Conservation (phyloP, 2,888 invertebrate genomes). For the Odontothrips loti region DNA sequence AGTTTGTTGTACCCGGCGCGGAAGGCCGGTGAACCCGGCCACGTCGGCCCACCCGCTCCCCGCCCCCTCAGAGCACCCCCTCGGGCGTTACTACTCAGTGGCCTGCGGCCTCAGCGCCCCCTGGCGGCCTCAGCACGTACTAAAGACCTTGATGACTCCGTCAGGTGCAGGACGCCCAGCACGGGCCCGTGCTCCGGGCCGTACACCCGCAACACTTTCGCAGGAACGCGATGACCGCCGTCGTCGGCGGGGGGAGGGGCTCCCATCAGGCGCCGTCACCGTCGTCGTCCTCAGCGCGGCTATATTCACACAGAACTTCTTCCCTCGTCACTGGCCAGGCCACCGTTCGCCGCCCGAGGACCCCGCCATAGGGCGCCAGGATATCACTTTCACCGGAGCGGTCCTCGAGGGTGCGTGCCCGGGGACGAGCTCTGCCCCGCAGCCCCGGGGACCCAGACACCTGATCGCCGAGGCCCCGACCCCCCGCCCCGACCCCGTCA, state of each 20-base stretch:
- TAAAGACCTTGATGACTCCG: slow-evolving; percentile 24
- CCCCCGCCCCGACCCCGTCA: background rate
- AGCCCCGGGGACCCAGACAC: background rate
- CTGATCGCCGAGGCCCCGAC: background rate
- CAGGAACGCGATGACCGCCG: background rate
- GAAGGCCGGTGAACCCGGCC: background rate
- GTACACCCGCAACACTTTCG: background rate
- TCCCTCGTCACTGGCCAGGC: too few species aligned
- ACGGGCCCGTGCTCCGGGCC: too few species aligned
- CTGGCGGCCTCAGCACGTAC: slow-evolving; percentile 7
- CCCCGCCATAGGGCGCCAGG: background rate
- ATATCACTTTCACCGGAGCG: too few species aligned
- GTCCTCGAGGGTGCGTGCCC: too few species aligned
- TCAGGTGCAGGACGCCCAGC: background rate
- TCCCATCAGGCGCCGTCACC: too few species aligned
- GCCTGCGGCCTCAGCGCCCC: background rate
- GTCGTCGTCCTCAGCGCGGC: background rate
- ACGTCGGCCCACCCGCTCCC: background rate
- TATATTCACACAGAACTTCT: too few species aligned
- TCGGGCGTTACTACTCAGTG: too few species aligned
- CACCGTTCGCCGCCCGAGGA: too few species aligned
- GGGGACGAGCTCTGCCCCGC: too few species aligned
- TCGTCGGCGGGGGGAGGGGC: background rate
- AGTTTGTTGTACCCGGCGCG: background rate
- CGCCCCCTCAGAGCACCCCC: too few species aligned